Base-by-base conservation (phyloP, 2,888 invertebrate genomes). In the Paralinhomoeus sp. region DNA sequence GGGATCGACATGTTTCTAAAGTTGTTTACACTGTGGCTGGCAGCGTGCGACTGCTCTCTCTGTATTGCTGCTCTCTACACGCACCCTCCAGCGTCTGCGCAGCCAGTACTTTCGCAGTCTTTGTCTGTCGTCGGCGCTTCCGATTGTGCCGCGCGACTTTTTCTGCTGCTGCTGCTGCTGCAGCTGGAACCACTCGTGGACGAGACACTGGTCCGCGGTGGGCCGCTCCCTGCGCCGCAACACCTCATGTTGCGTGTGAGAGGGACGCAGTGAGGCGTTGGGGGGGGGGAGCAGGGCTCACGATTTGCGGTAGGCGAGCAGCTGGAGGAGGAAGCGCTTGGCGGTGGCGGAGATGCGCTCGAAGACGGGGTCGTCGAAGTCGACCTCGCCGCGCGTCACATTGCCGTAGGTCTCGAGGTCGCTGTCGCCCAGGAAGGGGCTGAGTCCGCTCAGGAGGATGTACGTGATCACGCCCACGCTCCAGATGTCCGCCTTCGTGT, bases 361-460 rank as follows among this genome's bases (percentile, higher is more conserved):
- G 67, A 93, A 97, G 46, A 84, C 82, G 65, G 91, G 87, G 63
- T 91, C 89, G 57, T 89, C 87, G 65, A 82, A 97, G 69, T 93
- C 91, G 65, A 85, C 93, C 63, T 85, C 84, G 41, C 84, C 85
- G 54, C 84, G 76, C 2, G 91, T 89, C 27, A 97, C 89, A 65
- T 93, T 93, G n/a, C 83, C 82, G 79, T 93, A 84, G 12, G 93
- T 97, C 65, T 91, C 87, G 54, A 83, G 77, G 64, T 93, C 93
- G 40, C 80, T 84, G 62, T 85, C 83, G 1, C 93, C 93, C 83
- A 93, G 85, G 68, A 97, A 97, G 17, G 93, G 93, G 7, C 91
- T 93, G 47, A 97, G 68, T 5, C 93, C 93, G 31, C 91, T 91
- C 55, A 93, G 50, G 63, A 66, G 53, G 33, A 64, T 63, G 51